These are phyloP conservation scores for Columba livia DNA, from an alignment of 2,113 vertebrate genomes.

Conservation along the genomic window DNA sequence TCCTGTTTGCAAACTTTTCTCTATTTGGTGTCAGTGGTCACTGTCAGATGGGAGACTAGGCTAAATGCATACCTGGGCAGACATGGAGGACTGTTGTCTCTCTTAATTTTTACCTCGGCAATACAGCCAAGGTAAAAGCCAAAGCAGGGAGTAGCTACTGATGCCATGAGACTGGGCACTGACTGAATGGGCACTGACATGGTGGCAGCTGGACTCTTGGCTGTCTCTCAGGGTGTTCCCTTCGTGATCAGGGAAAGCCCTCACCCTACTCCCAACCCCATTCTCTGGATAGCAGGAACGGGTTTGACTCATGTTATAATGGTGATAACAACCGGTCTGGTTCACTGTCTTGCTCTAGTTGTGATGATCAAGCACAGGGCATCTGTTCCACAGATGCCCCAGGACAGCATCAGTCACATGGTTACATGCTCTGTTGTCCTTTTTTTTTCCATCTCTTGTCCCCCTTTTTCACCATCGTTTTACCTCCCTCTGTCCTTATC, in stretches of 20 bases:
- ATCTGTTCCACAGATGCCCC: background rate
- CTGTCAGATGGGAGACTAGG: background rate
- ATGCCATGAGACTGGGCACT: background rate
- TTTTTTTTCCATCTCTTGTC: background rate
- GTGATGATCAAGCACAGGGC: background rate
- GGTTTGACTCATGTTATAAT: background rate
- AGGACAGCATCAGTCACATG: background rate
- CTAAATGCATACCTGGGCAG: background rate
- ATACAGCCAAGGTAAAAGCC: background rate
- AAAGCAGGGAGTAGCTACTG: background rate
- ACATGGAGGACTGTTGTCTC: background rate
- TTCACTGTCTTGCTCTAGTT: background rate
- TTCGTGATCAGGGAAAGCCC: background rate
- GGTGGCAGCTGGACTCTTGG: rapidly evolving
- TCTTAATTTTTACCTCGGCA: background rate
- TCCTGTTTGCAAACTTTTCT: background rate
- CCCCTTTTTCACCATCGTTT: background rate
- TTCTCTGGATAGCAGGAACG: background rate
- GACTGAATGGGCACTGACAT: background rate
- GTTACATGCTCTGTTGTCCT: background rate
- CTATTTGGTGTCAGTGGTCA: background rate
- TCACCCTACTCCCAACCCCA: background rate
- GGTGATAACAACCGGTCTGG: background rate
- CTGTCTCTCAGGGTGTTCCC: background rate
- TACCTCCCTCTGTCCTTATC: background rate